Conservation (phyloP, 2,797 vertebrate genomes). For the Sebastes miniatus region DNA sequence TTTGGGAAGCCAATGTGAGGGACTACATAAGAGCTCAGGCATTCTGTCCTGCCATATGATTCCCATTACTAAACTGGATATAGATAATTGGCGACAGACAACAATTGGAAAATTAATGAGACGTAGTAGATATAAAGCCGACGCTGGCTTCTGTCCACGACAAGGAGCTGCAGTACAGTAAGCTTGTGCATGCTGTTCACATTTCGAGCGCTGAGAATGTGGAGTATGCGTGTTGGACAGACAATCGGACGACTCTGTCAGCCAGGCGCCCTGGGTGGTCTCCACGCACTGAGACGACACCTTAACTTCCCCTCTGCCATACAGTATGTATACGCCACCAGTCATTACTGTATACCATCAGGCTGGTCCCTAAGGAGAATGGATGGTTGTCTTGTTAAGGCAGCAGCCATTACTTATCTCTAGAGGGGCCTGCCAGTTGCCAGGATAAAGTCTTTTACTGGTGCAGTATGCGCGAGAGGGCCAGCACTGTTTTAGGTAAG, state of each 20-base stretch:
- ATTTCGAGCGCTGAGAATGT: constrained; percentile 66
- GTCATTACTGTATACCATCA: constrained; percentile 33
- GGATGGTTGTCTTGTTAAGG: background rate
- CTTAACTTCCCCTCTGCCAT: constrained; percentile 36
- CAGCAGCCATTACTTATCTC: constrained; percentile 50
- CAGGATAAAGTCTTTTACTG: constrained; percentile 55
- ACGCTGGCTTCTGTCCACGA: constrained; percentile 24
- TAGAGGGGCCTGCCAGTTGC: constrained; percentile 61
- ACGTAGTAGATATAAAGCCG: constrained; percentile 22
- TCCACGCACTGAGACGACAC: constrained; percentile 40
- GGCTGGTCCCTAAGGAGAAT: constrained; percentile 3
- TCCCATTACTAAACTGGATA: constrained; percentile 42
- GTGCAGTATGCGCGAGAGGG: constrained; percentile 62
- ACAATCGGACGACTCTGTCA: constrained; percentile 75
- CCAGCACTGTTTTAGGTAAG: constrained; percentile 61
- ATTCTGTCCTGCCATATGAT: constrained; percentile 42
- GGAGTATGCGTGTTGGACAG: constrained; percentile 67
- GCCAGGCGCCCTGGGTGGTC: constrained; percentile 74
- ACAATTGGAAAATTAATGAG: constrained; percentile 46
- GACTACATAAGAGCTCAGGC: constrained; percentile 15
- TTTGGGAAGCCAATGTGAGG: constrained; percentile 14
- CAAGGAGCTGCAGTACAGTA: constrained; percentile 30
- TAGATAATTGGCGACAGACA: constrained; percentile 49
- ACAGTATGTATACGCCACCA: constrained; percentile 48
- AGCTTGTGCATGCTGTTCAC: constrained; percentile 26